Conservation (phyloP, 2,888 invertebrate species). For the Hirtodrosophila alboralis region DNA sequence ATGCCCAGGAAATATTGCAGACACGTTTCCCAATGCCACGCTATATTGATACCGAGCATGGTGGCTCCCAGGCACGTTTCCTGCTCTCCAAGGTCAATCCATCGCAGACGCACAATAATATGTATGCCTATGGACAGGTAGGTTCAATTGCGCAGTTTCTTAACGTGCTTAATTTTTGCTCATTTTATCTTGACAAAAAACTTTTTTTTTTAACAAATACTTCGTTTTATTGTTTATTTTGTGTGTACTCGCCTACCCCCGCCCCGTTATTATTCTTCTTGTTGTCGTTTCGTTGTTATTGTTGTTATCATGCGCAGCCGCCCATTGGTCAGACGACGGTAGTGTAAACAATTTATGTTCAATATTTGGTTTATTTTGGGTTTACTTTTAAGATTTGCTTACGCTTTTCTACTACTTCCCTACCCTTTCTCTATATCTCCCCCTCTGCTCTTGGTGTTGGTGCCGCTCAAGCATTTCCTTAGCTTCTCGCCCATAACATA, state of each 20-base stretch:
- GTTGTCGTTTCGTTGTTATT: no score
- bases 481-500: no score
- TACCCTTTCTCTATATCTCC: background rate
- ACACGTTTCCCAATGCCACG: slow-evolving; percentile 99
- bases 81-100: slow-evolving; percentile 99
- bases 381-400: slow-evolving; percentile 41
- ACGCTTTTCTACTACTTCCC: slow-evolving; percentile 26
- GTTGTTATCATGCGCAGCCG: slow-evolving; percentile 72
- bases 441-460: slow-evolving; percentile 50
- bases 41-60: slow-evolving; percentile 99
- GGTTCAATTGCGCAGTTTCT: slow-evolving; percentile 56
- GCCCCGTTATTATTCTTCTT: slow-evolving; percentile 39
- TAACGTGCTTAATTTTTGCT: slow-evolving; percentile 21
- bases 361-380: slow-evolving; percentile 32
- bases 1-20: slow-evolving; percentile 98
- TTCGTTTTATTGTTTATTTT: slow-evolving; percentile 35
- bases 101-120: slow-evolving; percentile 99
- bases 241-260: slow-evolving; percentile 50
- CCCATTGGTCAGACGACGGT: slow-evolving; percentile 83
- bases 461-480: slow-evolving; percentile 18
- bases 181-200: slow-evolving; percentile 46
- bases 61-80: slow-evolving; percentile 99
- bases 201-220: slow-evolving; percentile 25
- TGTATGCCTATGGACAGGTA: slow-evolving; percentile 95
- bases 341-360: slow-evolving; percentile 75